Evolutionary conservation across 2,888 invertebrate species (phyloP).

Genomic region (Hyposoter didymator): DNA sequence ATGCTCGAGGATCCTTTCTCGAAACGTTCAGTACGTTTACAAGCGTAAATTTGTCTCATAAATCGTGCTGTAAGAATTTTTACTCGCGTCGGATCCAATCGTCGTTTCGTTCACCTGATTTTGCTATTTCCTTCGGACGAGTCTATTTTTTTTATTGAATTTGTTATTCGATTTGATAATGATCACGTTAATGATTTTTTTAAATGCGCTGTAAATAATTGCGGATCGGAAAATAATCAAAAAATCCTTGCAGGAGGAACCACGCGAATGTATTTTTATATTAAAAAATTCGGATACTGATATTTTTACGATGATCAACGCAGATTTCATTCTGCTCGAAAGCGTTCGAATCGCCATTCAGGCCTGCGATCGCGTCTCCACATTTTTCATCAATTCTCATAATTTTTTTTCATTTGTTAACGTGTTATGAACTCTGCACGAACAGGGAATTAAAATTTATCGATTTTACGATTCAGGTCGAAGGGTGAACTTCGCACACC

Average conservation of each 20-base stretch:
- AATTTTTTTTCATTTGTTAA: neutral
- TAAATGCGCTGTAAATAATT: neutral
- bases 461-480: slow-evolving; percentile 46
- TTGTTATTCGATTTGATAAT: neutral
- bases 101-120: neutral
- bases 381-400: neutral
- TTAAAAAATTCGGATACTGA: neutral
- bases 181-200: neutral
- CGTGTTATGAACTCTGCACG: slow-evolving; percentile 2
- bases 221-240: neutral
- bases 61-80: slow-evolving; percentile 45
- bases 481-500: neutral
- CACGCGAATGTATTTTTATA: neutral
- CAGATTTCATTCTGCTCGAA: neutral
- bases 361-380: neutral
- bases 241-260: neutral
- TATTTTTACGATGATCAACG: neutral
- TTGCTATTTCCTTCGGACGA: neutral
- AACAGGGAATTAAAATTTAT: slow-evolving; percentile 28
- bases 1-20: slow-evolving; percentile 31
- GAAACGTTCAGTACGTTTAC: slow-evolving; percentile 52
- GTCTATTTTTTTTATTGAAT: neutral
- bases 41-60: slow-evolving; percentile 42
- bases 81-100: slow-evolving; percentile 6
- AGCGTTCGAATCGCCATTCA: neutral